Evolutionary conservation across 1,140 invertebrate genomes (phyloP), one percentile per base, ranked within the genome.

Genomic region (Dinothrombium tinctorium): DNA sequence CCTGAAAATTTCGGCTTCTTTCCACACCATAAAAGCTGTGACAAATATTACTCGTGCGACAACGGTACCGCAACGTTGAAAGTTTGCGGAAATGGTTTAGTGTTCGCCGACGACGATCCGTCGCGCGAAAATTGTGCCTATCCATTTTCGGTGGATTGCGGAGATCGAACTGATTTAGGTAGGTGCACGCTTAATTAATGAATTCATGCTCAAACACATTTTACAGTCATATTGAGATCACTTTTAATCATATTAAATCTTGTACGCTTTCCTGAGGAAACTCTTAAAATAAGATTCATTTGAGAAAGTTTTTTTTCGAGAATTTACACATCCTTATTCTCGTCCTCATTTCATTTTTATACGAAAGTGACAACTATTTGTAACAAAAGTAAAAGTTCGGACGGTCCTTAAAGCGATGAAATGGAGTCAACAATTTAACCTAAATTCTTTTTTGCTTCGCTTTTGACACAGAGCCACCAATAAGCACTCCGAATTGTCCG

Each of bases 1-100:
- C 33, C 33, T n/a, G 33, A 38, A n/a, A 38, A 26, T 14, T 87
- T 81, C 54, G 84, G 84, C 6, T 89, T 86, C 64, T 89, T 80
- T 80, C 43, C 83, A 82, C 60, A 74, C 74, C 51, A 60, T 65
- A 44, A 47, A 22, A 80, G 76, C 20, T 90, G 84, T 57, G 84
- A 90, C 63, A 89, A 89, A 62, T 90, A 89, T 60, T 89, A 78
- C 77, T 83, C 86, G 55, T 90, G 83, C 57, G 81, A 87, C 58
- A 81, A 81, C 52, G 76, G 76, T 41, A 71, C 67, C 2, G 75
- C 81, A 42, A 78, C 83, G 50, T 61, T 89, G 44, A 87, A 87
- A 59, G 82, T 79, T 23, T 89, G 84, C 61, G 83, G 83, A 29
- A 90, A 90, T 54, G 84, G 33, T 21, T n/a, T 36, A 21, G 33